phyloP scores from a whole-genome alignment of 2,797 vertebrate species.

The Mormyrops attenuatus region DNA sequence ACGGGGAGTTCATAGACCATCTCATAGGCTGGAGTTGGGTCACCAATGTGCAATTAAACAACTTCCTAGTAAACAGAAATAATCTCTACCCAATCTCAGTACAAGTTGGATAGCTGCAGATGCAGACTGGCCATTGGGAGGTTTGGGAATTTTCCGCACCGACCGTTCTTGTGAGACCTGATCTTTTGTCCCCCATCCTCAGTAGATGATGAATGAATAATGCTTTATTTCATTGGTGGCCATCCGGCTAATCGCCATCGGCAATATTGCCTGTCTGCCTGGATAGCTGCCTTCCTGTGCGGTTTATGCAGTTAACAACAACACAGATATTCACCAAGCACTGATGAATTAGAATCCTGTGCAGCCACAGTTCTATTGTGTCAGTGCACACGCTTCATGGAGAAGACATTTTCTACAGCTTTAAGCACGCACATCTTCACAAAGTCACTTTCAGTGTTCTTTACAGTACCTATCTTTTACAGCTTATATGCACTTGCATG shows the following conservation, averaged over 20 bases:
- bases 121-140: neutral
- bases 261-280: neutral
- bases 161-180: neutral
- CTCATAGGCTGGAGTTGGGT: no score
- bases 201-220: neutral
- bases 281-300: neutral
- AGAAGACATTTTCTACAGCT: neutral
- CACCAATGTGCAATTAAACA: neutral
- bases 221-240: neutral
- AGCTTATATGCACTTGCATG: neutral
- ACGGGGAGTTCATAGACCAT: no score
- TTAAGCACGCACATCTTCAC: neutral
- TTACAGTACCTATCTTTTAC: neutral
- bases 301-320: neutral
- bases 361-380: neutral
- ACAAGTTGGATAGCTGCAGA: neutral
- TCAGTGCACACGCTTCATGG: neutral
- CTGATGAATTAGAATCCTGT: neutral
- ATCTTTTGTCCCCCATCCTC: neutral
- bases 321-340: neutral
- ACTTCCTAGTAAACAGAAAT: neutral
- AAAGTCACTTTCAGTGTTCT: neutral
- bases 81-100: neutral
- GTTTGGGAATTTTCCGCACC: neutral
- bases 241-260: neutral